Percentiles rank a stretch among this genome's conserved stretches.
Evolutionary conservation across 2,113 vertebrate genomes (phyloP).

Genomic region (Aegotheles bennettii): DNA sequence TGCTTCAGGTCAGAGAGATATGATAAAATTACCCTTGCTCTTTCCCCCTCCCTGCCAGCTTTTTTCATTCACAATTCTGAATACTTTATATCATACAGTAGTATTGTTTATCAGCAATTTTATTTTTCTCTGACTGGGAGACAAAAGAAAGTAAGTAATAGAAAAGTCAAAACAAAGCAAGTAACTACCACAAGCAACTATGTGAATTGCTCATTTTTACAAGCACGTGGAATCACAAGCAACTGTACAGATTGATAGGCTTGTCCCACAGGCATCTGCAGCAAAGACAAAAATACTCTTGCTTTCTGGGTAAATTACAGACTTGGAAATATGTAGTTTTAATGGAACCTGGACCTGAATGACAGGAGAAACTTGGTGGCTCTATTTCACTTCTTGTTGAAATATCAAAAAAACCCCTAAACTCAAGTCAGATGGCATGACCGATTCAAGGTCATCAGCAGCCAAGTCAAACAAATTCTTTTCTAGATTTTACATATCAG

Average conservation of each 20-base stretch:
- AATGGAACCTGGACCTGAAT: not conserved
- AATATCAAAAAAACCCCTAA: not conserved
- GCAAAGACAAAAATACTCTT: not conserved
- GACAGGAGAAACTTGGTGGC: not conserved
- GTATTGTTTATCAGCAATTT: slow-evolving; percentile 21
- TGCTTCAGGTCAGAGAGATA: not conserved
- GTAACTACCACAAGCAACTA: not conserved
- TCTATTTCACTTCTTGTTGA: not conserved
- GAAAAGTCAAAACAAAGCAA: slow-evolving; percentile 14
- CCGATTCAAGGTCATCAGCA: not conserved
- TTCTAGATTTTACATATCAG: not conserved
- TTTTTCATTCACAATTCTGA: not conserved
- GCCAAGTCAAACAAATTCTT: not conserved
- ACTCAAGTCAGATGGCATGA: not conserved
- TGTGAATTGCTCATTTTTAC: not conserved
- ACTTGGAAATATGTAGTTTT: not conserved
- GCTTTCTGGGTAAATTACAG: not conserved
- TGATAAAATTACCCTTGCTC: not conserved
- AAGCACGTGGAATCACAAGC: not conserved
- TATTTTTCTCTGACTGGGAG: slow-evolving; percentile 3
- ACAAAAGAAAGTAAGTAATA: not conserved
- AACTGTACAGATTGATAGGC: not conserved
- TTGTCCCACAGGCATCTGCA: not conserved
- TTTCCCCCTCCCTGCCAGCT: not conserved
- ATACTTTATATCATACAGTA: not conserved